Evolutionary conservation across 37 sponge, comb jelly and placozoan genomes (phyloP).

Genomic region (Theonella swinhoei): DNA sequence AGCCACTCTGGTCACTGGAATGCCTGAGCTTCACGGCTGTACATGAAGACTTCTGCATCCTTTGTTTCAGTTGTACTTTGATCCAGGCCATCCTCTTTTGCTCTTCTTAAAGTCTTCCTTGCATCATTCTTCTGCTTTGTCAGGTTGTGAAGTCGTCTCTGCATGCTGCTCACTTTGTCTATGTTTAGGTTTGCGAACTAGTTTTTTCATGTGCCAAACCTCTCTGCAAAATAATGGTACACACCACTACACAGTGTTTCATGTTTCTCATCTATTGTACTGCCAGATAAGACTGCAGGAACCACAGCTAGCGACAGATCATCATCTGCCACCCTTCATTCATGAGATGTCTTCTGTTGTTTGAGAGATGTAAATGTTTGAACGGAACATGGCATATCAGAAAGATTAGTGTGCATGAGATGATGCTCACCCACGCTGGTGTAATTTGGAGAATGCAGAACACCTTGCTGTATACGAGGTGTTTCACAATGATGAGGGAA

Average conservation of each 20-base stretch:
- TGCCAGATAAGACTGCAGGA: constrained; percentile 2
- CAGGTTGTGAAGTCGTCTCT: neutral
- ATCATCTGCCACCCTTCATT: neutral
- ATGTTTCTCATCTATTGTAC: neutral
- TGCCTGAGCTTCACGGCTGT: neutral
- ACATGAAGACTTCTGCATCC: neutral
- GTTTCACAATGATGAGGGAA: no score
- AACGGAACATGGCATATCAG: no score
- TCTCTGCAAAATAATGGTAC: neutral
- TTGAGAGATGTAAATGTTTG: no score
- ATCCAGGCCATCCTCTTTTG: neutral
- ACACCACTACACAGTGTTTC: neutral
- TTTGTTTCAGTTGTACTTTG: no score
- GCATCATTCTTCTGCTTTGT: constrained; percentile 11
- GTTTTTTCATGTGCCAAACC: constrained; percentile 11
- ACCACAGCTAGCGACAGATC: neutral
- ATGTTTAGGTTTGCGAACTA: neutral
- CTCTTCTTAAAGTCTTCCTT: neutral
- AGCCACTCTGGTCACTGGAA: constrained; percentile 2
- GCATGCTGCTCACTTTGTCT: neutral
- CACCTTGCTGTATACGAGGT: no score
- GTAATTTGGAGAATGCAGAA: no score
- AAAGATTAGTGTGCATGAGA: no score
- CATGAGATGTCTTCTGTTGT: neutral
- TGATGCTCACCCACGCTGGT: no score